phyloP scores from a whole-genome alignment of 2,113 vertebrate genomes.

The Entomyzon cyanotis region DNA sequence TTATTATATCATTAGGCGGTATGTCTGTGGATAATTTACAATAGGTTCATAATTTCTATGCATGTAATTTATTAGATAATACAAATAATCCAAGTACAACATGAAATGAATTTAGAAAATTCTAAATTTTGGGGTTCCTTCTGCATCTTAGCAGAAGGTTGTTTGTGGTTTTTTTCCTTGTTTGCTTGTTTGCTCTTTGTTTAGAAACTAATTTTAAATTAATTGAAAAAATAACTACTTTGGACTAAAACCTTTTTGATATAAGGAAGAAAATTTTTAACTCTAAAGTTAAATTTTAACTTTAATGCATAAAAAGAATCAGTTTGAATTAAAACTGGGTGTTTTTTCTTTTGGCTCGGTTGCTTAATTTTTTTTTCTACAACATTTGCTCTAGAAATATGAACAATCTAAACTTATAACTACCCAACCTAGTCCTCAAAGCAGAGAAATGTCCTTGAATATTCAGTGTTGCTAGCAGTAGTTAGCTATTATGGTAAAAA shows the following conservation, averaged over 20 bases:
- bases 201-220: background rate
- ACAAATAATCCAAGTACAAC: background rate
- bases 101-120: background rate
- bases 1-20: background rate
- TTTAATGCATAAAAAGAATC: background rate
- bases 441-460: background rate
- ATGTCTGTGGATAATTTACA: background rate
- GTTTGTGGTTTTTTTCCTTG: background rate
- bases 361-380: background rate
- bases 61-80: background rate
- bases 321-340: background rate
- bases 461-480: background rate
- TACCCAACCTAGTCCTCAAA: background rate
- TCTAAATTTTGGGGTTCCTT: background rate
- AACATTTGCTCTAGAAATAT: background rate
- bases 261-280: background rate
- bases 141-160: background rate
- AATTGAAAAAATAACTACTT: background rate
- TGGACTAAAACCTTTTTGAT: background rate
- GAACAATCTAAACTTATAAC: background rate
- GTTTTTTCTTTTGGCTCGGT: background rate
- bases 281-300: too few relatives aligned
- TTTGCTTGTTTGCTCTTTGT: background rate
- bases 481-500: background rate
- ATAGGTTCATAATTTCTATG: background rate